Evolutionary conservation across 2,797 vertebrate species (phyloP), one percentile per base, ranked within the genome.

Genomic region (Bradypodion pumilum): DNA sequence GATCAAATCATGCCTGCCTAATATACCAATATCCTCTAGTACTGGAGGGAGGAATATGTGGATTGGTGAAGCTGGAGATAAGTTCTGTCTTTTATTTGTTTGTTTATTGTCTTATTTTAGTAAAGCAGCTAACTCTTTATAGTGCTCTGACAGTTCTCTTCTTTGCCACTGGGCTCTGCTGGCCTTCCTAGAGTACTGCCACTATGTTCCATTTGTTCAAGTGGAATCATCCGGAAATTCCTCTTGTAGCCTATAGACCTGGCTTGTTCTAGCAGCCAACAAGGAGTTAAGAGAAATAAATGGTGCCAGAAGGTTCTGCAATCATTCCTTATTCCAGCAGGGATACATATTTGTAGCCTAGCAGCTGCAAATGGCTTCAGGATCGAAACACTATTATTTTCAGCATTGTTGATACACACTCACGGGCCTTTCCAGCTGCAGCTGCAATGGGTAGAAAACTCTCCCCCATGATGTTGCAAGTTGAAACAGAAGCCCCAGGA

Each of bases 301-400:
- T 16, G 68, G 0, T 5, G 56, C 75, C 6, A n/a, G 1, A 0
- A 35, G 21, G 5, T 76, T 49, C 65, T 87, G 72, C 35, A 49
- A 62, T 9, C 1, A 9, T 49, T 52, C n/a, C 46, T 87, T 85
- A 46, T 91, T 89, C 84, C 63, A 82, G 42, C 13, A 85, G 35
- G 68, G 74, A 76, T 40, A 2, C 21, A 1, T 56, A 25, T 82
- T 88, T 88, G 7, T 35, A 76, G 5, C 4, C n/a, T 32, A 81
- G 1, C 1, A 80, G 7, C 52, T 78, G 46, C 59, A 89, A 87
- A 73, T 52, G 46, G 78, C 75, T 87, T 62, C 42, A 83, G 13
- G 3, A 46, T 0, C 59, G 0, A 3, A 82, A 86, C 77, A 27
- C 0, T 73, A 27, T 62, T 65, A 84, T 46, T 90, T 87, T 89